phyloP scores from a whole-genome alignment of 2,113 vertebrate genomes.

The Todiramphus chloris region DNA sequence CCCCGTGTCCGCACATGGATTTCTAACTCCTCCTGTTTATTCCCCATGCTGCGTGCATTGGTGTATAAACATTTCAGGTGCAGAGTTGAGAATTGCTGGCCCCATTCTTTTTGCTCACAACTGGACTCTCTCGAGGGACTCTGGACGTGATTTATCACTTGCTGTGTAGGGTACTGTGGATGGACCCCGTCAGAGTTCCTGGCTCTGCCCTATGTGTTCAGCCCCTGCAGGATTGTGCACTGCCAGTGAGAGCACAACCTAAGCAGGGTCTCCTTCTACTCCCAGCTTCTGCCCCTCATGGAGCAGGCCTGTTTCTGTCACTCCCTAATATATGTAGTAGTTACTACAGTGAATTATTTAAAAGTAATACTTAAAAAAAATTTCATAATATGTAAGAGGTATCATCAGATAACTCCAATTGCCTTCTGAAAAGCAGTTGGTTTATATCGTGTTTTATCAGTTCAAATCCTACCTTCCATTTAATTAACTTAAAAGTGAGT shows the following conservation, averaged over 20 bases:
- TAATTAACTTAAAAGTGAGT: background rate
- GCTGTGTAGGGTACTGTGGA: accelerated
- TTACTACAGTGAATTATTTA: background rate
- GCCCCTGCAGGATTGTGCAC: background rate
- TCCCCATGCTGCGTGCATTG: too few relatives aligned
- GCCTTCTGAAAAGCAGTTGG: background rate
- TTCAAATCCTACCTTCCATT: background rate
- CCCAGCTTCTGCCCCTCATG: accelerated
- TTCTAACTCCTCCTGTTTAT: too few relatives aligned
- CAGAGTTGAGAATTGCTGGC: too few relatives aligned
- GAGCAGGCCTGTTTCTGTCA: background rate
- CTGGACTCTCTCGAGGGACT: background rate
- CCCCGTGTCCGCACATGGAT: too few relatives aligned
- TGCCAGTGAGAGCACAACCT: background rate
- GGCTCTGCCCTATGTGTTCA: accelerated
- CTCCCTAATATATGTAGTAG: background rate
- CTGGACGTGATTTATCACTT: accelerated
- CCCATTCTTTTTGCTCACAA: background rate
- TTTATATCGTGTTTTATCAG: background rate
- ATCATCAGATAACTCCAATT: background rate
- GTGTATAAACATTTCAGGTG: too few relatives aligned
- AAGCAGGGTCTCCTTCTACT: accelerated
- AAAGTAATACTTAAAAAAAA: background rate
- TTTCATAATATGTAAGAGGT: background rate
- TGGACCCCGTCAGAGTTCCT: background rate